phyloP scores from a whole-genome alignment of 2,888 invertebrate species.

The Penaeus monodon region DNA sequence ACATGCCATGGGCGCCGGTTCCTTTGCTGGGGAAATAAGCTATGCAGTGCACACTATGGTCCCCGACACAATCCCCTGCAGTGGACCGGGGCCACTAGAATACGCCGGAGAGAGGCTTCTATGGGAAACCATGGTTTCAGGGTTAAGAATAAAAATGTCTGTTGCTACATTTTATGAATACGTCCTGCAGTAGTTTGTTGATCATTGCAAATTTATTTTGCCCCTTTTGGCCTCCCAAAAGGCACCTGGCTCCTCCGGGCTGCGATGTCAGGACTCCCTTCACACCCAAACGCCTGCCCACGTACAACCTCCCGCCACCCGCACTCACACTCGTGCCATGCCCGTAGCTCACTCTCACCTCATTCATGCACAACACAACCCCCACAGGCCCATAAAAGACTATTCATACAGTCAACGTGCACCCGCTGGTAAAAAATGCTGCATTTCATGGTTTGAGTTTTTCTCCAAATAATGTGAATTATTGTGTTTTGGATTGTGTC shows the following conservation, averaged over 20 bases:
- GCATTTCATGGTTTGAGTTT: neutral
- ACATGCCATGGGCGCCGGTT: too few species aligned
- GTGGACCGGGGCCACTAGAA: too few species aligned
- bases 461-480: too few species aligned
- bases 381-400: slow-evolving; percentile 57
- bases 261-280: slow-evolving; percentile 68
- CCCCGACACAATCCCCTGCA: too few species aligned
- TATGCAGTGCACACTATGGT: too few species aligned
- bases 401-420: slow-evolving; percentile 52
- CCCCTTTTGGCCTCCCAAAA: slow-evolving; percentile 31
- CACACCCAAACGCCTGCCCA: slow-evolving; percentile 64
- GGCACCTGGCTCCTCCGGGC: slow-evolving; percentile 71
- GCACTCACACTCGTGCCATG: slow-evolving; percentile 60
- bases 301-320: slow-evolving; percentile 61
- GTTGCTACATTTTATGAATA: too few species aligned
- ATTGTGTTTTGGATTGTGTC: too few species aligned
- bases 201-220: neutral
- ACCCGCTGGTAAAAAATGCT: slow-evolving; percentile 54
- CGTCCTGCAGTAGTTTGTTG: too few species aligned
- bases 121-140: too few species aligned
- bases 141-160: too few species aligned
- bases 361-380: slow-evolving; percentile 58
- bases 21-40: too few species aligned
- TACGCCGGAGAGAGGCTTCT: too few species aligned
- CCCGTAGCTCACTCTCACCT: slow-evolving; percentile 56